phyloP scores from a whole-genome alignment of 2,888 invertebrate genomes.

The Autographa gamma region DNA sequence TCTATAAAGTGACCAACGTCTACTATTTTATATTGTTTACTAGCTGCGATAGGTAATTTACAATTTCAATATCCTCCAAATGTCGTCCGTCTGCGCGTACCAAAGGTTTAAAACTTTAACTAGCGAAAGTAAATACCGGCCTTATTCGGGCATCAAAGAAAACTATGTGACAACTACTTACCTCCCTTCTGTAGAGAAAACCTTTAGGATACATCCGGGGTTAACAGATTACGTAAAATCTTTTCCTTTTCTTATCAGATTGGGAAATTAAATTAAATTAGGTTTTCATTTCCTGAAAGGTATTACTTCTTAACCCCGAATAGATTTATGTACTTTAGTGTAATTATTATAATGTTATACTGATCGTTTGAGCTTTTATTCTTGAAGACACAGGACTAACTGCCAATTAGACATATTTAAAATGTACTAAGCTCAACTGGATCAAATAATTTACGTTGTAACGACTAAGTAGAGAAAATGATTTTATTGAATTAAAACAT shows the following conservation, averaged over 20 bases:
- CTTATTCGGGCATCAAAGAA: conserved; percentile 17
- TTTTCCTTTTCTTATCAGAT: not conserved
- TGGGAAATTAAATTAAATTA: not conserved
- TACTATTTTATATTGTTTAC: not conserved
- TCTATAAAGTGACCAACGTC: too few species aligned
- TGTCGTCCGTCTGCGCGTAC: conserved; percentile 9
- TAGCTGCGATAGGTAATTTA: not conserved
- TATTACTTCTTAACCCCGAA: not conserved
- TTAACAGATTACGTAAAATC: not conserved
- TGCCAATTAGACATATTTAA: too few species aligned
- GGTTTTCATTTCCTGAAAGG: not conserved
- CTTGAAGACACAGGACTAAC: too few species aligned
- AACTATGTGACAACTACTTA: conserved; percentile 34
- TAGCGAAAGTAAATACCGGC: conserved; percentile 14
- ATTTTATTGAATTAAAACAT: too few species aligned
- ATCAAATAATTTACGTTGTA: too few species aligned
- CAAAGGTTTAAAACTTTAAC: conserved; percentile 39
- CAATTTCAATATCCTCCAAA: not conserved
- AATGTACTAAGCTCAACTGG: too few species aligned
- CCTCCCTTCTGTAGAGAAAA: conserved; percentile 20
- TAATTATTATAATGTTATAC: not conserved
- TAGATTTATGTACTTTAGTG: not conserved
- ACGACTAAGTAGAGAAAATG: too few species aligned
- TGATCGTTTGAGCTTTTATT: too few species aligned
- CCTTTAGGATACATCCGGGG: conserved; percentile 13